phyloP scores from a whole-genome alignment of 2,888 invertebrate species.

The Athalia cordata region DNA sequence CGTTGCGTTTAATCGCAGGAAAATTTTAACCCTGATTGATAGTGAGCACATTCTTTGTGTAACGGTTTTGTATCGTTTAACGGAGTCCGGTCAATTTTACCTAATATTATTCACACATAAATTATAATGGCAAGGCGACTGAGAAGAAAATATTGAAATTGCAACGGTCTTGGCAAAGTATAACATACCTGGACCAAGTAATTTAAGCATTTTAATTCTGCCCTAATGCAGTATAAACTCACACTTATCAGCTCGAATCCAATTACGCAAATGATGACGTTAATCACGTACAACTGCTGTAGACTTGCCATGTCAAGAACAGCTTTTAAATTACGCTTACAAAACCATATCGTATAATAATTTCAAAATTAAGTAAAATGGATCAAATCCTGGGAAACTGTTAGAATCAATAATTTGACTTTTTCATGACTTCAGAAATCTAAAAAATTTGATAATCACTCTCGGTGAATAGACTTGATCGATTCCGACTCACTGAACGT shows the following conservation, averaged over 20 bases:
- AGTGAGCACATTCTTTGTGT: neutral
- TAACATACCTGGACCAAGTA: no score
- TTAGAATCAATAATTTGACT: constrained; percentile 1
- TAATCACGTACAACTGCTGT: constrained; percentile 59
- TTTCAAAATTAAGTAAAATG: no score
- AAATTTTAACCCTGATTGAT: constrained; percentile 5
- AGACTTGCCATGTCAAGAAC: constrained; percentile 56
- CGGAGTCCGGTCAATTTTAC: neutral
- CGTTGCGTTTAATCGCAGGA: constrained; percentile 33
- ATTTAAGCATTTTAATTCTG: no score
- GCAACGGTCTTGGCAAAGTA: neutral
- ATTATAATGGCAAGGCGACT: neutral
- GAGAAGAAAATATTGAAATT: no score
- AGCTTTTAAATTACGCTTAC: constrained; percentile 54
- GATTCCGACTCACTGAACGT: constrained; percentile 17
- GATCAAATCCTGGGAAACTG: no score
- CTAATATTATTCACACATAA: neutral
- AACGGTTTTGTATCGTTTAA: constrained; percentile 20
- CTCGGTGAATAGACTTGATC: neutral
- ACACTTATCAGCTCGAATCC: constrained; percentile 57
- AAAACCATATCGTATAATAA: neutral
- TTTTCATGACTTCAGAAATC: neutral
- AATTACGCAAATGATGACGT: constrained; percentile 64
- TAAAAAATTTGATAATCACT: neutral
- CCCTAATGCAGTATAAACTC: constrained; percentile 10